A percentile compares a stretch with the other conserved stretches of the same genome.
phyloP scores from a whole-genome alignment of 1,140 invertebrate genomes.

The Sitophilus oryzae region DNA sequence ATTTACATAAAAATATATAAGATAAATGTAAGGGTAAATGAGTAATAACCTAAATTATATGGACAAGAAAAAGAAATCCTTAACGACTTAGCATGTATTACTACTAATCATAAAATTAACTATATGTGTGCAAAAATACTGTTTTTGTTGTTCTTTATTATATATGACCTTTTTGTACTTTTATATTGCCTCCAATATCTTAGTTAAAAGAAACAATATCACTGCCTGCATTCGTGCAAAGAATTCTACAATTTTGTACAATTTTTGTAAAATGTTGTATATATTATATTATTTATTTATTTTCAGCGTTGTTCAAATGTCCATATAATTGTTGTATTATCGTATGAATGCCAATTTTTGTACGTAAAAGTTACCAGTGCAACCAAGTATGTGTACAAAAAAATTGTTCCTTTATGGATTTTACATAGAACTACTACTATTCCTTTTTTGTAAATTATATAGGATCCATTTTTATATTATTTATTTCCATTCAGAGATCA shows the following conservation, averaged over 20 bases:
- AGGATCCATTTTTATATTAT: conserved; percentile 30
- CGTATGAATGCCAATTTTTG: conserved; percentile 41
- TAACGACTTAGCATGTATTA: conserved; percentile 1
- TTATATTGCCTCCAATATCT: conserved; percentile 9
- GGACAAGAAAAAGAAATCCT: conserved; percentile 8
- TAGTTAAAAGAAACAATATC: conserved; percentile 4
- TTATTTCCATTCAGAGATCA: conserved; percentile 24
- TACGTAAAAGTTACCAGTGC: conserved; percentile 42
- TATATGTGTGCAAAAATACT: background rate
- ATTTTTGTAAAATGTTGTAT: conserved; percentile 23
- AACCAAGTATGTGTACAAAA: conserved; percentile 43
- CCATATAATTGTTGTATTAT: conserved; percentile 31
- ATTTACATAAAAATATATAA: conserved; percentile 23
- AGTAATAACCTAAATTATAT: conserved; percentile 15
- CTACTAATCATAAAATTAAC: conserved; percentile 2
- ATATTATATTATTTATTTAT: conserved; percentile 26
- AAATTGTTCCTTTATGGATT: conserved; percentile 37
- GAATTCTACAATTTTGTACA: conserved; percentile 7
- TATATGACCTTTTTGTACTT: conserved; percentile 10
- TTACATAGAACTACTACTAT: conserved; percentile 33
- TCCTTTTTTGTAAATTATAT: conserved; percentile 31
- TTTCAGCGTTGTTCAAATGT: conserved; percentile 16
- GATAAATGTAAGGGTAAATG: conserved; percentile 12
- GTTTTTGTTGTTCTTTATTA: conserved; percentile 1
- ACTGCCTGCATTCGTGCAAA: conserved; percentile 9